Conservation (phyloP, 2,797 vertebrate species). For the Pseudopleuronectes americanus region DNA sequence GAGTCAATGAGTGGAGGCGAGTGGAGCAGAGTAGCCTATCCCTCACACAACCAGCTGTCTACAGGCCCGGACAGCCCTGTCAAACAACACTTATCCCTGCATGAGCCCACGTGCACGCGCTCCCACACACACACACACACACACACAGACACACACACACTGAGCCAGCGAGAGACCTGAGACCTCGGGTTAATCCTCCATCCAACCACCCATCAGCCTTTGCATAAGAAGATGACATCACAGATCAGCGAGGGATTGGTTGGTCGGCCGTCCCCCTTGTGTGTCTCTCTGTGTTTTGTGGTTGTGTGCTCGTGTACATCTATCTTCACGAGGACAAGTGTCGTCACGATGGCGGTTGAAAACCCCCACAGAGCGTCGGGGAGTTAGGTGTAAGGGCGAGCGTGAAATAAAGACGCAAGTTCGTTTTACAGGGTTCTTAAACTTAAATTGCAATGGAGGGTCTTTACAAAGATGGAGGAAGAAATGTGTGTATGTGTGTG, state of each 20-base stretch:
- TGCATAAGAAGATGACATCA: constrained; percentile 82
- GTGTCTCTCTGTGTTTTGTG: constrained; percentile 35
- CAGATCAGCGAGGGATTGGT: constrained; percentile 71
- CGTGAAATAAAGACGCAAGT: too few species aligned
- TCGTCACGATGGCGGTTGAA: constrained; percentile 2
- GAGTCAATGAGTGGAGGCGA: constrained; percentile 65
- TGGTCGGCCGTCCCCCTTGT: constrained; percentile 44
- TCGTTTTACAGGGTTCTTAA: background rate
- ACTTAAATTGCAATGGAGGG: background rate
- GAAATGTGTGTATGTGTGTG: background rate
- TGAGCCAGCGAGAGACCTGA: constrained; percentile 57
- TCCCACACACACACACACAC: constrained; percentile 24
- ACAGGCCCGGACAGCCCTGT: constrained; percentile 66
- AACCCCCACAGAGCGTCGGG: background rate
- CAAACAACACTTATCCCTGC: constrained; percentile 76
- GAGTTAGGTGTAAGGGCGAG: too few species aligned
- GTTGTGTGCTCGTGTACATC: constrained; percentile 28
- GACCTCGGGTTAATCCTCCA: constrained; percentile 71
- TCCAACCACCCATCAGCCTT: constrained; percentile 72
- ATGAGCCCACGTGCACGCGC: constrained; percentile 50
- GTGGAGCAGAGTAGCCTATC: constrained; percentile 75
- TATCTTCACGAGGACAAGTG: constrained; percentile 31
- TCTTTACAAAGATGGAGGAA: constrained; percentile 15
- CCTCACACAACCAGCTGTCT: constrained; percentile 82
- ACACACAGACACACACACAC: constrained; percentile 26